Base-by-base conservation (phyloP, 1,140 invertebrate genomes). In the Zaprionus ornatus region DNA sequence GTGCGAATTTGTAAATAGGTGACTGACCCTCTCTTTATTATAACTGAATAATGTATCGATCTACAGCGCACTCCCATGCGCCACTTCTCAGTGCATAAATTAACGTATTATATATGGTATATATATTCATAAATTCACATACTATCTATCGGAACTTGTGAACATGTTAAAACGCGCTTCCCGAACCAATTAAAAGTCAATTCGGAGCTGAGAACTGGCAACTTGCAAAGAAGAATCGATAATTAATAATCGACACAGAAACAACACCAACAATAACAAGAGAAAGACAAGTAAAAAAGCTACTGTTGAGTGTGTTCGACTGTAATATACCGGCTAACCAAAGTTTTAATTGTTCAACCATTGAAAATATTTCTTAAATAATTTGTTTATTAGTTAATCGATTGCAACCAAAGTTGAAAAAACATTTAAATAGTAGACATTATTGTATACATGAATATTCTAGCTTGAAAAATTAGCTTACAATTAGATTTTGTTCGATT, bases 141-240 rank as follows among this genome's bases (percentile, higher is more conserved):
- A 9, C 9, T 4, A 29, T 23, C 17, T 40, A 35, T 48, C 15
- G 15, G 67, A 59, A 87, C 67, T 79, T 84, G 85, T 88, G 84
- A 87, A 87, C 79, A 84, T 78, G 70, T 87, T 83, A 87, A 88
- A 76, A 72, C 85, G 78, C 80, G 84, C 82, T 90, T 90, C 86
- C 86, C 79, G 45, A 60, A 90, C 54, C 81, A 79, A 90, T 90
- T 90, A 90, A 90, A 90, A 86, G 56, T 50, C 72, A 85, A 90
- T 90, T 23, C 59, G 55, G 29, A 45, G 55, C 45, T 7, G 42
- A 66, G 83, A 80, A 80, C 69, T 76, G 63, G 76, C 69, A 45
- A 17, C n/a, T 17, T 78, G 40, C n/a, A 15, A 25, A 78, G 82
- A 85, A 74, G 81, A 82, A 82, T 90, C 69, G 70, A 77, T 90